Evolutionary conservation across 2,797 vertebrate genomes (phyloP), one percentile per base, ranked within the genome.

Genomic region (Malurus splendens): DNA sequence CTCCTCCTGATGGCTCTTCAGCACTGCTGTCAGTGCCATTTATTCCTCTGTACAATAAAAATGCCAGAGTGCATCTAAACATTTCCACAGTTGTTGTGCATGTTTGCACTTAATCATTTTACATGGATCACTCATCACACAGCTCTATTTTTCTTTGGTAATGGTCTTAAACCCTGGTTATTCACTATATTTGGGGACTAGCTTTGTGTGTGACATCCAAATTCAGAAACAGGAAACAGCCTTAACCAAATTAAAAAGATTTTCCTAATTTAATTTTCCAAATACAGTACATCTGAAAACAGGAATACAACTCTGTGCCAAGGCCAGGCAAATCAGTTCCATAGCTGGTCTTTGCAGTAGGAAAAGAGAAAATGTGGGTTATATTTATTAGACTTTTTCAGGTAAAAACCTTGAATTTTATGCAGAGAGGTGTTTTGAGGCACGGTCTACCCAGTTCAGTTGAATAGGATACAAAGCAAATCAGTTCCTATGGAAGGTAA

Each of bases 261-360:
- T 90, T 91, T 85, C 91, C 66, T 82, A 91, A 79, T 94, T 75
- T 76, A 93, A 67, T 93, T 93, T 94, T 81, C 70, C 78, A 71
- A 86, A 48, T 27, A 42, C 85, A 82, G 54, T 82, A 68, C n/a
- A 3, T 90, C 66, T 78, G 74, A 67, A 83, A 94, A 30, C 56
- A 78, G 57, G 88, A 95, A 87, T 90, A 93, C 42, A 59, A 6
- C 30, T 70, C 56, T 64, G 54, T 91, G 85, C 75, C 68, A 95
- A 91, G 91, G 84, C 44, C 41, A 50, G 72, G 52, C 72, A 94
- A 94, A 94, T 73, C 72, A 89, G 11, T 87, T 75, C 83, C 51
- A 66, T 51, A 72, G 81, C 60, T 88, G 68, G 32, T 72, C 36
- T 90, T 47, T 23, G 12, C 55, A 90, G 39, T 73, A 52, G 56